Conservation (phyloP, 2,888 invertebrate species). For the Ophion obscuratus region DNA sequence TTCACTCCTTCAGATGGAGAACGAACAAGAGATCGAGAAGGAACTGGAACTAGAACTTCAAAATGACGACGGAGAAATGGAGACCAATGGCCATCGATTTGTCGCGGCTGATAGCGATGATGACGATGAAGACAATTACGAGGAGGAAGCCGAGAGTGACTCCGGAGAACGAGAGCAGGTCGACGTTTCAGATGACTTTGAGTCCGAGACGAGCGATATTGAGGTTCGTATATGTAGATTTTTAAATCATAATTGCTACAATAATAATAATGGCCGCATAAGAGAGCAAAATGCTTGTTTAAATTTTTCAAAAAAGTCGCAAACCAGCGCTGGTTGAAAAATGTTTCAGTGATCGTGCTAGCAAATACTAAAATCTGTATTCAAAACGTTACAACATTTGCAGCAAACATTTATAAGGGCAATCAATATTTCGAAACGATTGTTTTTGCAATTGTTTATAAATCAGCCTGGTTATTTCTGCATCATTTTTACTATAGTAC, state of each 20-base stretch:
- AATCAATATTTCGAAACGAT: too few species aligned
- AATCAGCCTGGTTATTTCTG: not conserved
- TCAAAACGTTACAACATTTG: too few species aligned
- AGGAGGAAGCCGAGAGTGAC: conserved; percentile 87
- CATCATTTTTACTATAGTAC: not conserved
- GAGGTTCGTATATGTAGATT: conserved; percentile 87
- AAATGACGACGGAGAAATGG: conserved; percentile 84
- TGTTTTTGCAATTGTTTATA: not conserved
- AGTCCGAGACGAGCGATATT: conserved; percentile 91
- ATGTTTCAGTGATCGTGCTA: too few species aligned
- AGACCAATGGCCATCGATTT: conserved; percentile 82
- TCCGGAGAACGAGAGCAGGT: conserved; percentile 88
- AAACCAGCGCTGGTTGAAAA: too few species aligned
- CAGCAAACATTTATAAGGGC: too few species aligned
- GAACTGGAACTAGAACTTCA: conserved; percentile 87
- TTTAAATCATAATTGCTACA: not conserved
- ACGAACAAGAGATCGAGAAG: conserved; percentile 88
- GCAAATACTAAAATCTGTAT: too few species aligned
- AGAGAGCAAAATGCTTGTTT: not conserved
- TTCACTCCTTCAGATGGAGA: conserved; percentile 84
- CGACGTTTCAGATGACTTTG: conserved; percentile 89
- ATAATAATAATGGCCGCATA: not conserved
- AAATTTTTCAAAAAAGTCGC: not conserved
- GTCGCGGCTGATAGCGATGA: conserved; percentile 90
- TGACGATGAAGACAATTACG: conserved; percentile 80